These are phyloP conservation scores for Achatina immaculata DNA, from an alignment of 1,140 invertebrate species.

Conservation along the genomic window DNA sequence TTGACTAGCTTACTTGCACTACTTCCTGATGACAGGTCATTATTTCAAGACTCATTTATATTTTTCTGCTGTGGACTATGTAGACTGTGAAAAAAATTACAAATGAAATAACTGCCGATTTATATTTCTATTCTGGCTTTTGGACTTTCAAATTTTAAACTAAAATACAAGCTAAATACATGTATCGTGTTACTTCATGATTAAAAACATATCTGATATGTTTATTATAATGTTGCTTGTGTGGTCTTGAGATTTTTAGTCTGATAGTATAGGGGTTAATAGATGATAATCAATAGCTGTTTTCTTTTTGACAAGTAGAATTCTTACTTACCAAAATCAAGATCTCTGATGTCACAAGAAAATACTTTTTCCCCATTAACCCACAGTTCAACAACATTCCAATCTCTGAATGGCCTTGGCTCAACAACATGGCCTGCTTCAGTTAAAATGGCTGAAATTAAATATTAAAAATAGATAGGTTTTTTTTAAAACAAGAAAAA, in stretches of 20 bases:
- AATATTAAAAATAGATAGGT: neutral
- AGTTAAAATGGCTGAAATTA: conserved; percentile 34
- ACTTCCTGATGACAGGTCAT: neutral
- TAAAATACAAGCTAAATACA: too few species aligned
- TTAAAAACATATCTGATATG: too few species aligned
- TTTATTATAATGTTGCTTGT: too few species aligned
- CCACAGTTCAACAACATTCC: conserved; percentile 56
- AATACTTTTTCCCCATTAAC: conserved; percentile 62
- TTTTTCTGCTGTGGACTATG: neutral
- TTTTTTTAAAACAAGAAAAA: neutral
- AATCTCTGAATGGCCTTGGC: conserved; percentile 47
- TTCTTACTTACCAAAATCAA: conserved; percentile 63
- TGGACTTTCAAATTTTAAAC: too few species aligned
- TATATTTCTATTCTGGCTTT: neutral
- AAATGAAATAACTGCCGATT: neutral
- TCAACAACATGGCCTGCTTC: conserved; percentile 34
- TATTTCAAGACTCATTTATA: neutral
- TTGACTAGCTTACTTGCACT: neutral
- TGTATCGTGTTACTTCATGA: too few species aligned
- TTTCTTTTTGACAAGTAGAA: too few species aligned
- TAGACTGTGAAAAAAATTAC: neutral
- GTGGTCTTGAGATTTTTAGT: too few species aligned
- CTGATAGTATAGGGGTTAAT: too few species aligned
- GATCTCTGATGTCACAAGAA: conserved; percentile 55
- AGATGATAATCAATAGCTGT: too few species aligned